Evolutionary conservation across 2,888 invertebrate genomes (phyloP).

Genomic region (Branchinecta sandiegonensis): DNA sequence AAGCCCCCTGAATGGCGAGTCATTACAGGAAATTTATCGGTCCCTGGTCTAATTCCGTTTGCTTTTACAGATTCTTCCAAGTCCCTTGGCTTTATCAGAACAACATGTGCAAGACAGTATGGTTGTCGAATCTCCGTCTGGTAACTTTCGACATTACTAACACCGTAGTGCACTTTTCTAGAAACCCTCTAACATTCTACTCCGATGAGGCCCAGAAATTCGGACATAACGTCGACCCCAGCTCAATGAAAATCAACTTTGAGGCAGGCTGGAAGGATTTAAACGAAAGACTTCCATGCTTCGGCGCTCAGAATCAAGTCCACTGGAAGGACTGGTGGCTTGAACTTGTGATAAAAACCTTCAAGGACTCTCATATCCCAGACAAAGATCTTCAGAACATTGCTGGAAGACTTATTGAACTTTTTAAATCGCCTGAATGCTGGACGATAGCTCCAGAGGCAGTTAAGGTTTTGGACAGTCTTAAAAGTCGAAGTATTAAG

Average conservation of each 20-base stretch:
- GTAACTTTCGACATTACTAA: conserved; percentile 81
- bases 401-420: conserved; percentile 33
- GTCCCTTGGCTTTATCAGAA: too few relatives aligned
- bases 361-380: conserved; percentile 36
- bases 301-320: conserved; percentile 50
- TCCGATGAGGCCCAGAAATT: conserved; percentile 50
- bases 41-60: too few relatives aligned
- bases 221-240: conserved; percentile 46
- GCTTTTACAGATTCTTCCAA: too few relatives aligned
- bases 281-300: conserved; percentile 59
- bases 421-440: conserved; percentile 53
- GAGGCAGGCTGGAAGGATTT: conserved; percentile 48
- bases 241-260: conserved; percentile 46
- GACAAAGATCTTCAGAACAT: conserved; percentile 27
- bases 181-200: conserved; percentile 58
- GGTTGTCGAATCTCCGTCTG: conserved; percentile 25
- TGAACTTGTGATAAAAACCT: conserved; percentile 48
- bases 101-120: too few relatives aligned
- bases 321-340: conserved; percentile 74
- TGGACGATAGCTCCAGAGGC: conserved; percentile 53
- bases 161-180: conserved; percentile 57
- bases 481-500: conserved; percentile 33
- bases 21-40: too few relatives aligned
- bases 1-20: too few relatives aligned
- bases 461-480: conserved; percentile 22